Evolutionary conservation across 2,113 vertebrate genomes (phyloP).

Genomic region (Leiothrix lutea): DNA sequence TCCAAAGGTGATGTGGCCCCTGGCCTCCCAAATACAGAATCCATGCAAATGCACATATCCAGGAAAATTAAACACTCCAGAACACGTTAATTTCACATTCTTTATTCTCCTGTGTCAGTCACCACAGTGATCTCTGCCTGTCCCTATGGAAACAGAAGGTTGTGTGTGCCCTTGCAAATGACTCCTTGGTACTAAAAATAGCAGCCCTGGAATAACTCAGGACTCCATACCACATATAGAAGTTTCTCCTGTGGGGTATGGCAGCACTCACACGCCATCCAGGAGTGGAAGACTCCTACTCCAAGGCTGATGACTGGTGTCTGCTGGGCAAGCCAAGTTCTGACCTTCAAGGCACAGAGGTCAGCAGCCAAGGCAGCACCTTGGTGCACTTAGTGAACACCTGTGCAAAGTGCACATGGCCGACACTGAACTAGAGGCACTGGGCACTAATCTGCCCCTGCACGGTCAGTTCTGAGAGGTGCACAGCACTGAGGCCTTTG

Average conservation of each 20-base stretch:
- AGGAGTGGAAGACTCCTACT: not conserved
- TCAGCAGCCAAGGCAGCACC: not conserved
- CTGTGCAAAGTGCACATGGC: not conserved
- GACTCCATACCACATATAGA: not conserved
- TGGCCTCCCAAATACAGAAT: not conserved
- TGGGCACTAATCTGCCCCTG: not conserved
- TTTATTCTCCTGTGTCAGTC: constrained; percentile 10
- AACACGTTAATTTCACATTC: not conserved
- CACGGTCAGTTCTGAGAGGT: not conserved
- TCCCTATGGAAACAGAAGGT: not conserved
- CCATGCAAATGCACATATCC: not conserved
- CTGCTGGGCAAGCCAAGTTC: not conserved
- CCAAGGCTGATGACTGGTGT: not conserved
- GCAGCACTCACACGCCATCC: not conserved
- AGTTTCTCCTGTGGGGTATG: accelerated
- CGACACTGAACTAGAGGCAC: not conserved
- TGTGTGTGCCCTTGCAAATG: not conserved
- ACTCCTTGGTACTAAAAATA: not conserved
- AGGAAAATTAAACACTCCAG: not conserved
- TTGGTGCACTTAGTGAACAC: not conserved
- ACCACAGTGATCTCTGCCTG: not conserved
- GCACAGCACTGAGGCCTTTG: not conserved
- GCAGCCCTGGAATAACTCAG: not conserved
- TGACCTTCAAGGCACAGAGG: not conserved
- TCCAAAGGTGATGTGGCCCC: not conserved